Conservation (phyloP, 2,797 vertebrate genomes). For the Brachyalestes nurse region DNA sequence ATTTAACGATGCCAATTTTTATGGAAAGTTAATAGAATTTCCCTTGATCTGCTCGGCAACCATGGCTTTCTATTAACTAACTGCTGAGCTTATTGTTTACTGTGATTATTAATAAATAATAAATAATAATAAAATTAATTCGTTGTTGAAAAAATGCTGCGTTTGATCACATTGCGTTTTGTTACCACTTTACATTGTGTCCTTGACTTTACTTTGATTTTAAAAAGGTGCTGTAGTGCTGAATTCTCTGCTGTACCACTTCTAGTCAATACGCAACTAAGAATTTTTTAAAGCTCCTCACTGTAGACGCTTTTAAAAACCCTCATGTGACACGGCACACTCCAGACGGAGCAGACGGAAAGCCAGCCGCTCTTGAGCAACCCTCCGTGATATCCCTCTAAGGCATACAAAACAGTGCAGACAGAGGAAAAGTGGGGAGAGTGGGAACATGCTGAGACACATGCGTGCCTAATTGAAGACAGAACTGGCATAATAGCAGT, state of each 20-base stretch:
- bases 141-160: too few species aligned
- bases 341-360: background rate
- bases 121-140: too few species aligned
- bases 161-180: too few species aligned
- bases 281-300: background rate
- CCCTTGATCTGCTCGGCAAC: too few species aligned
- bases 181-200: too few species aligned
- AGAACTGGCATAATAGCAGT: constrained; percentile 45
- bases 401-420: background rate
- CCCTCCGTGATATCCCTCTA: constrained; percentile 52
- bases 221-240: too few species aligned
- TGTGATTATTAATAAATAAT: too few species aligned
- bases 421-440: constrained; percentile 39
- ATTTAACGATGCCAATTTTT: too few species aligned
- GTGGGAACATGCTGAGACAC: constrained; percentile 69
- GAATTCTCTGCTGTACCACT: background rate
- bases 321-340: background rate
- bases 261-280: background rate
- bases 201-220: too few species aligned
- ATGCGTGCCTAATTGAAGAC: constrained; percentile 52
- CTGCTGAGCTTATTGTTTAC: too few species aligned
- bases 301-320: background rate
- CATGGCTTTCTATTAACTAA: too few species aligned
- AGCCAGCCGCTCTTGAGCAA: background rate
- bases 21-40: too few species aligned